Base-by-base conservation (phyloP, 2,113 vertebrate genomes). In the Platysteira castanea region DNA sequence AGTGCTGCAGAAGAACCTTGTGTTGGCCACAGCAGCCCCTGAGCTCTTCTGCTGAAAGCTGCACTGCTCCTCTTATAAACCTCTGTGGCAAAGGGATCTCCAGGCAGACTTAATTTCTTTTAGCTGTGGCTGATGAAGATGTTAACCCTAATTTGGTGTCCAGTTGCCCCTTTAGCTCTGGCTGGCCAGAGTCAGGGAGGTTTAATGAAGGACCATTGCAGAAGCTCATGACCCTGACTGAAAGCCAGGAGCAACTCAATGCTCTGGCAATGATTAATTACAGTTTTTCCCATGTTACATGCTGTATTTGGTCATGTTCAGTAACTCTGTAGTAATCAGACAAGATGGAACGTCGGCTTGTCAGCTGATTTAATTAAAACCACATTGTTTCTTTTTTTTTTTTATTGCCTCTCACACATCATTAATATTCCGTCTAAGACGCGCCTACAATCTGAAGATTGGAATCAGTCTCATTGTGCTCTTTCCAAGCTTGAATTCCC, bases 321-420 rank as follows among this genome's bases (percentile, higher is more conserved):
- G 86, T 90, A 94, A 94, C 68, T 93, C 84, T 89, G 88, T 59
- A 95, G 93, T 84, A 87, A 96, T 92, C 85, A 95, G 96, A 94
- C 95, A 96, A 94, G 88, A 96, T 87, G 92, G 80, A 94, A 92
- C 20, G 26, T 64, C 17, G 1, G 88, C 88, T 95, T 92, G 94
- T 96, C 95, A 96, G 95, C 93, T 95, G 90, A 92, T 93, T 93
- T 96, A 97, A 97, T 97, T 96, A 95, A 96, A 96, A 96, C 86
- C 95, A 94, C 80, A 65, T 94, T 90, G 87, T 85, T 18, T 76
- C 53, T 68, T 77, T 35, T 84, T 74, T 83, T 59, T 87, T 96
- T 90, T 93, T 80, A 84, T 94, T 96, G 90, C 90, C 88, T 96
- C 88, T 96, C 88, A 92, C 95, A 97, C 94, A 93, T 96, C 95